These are phyloP conservation scores for Brotula barbata DNA, from an alignment of 2,797 vertebrate genomes.

Conservation along the genomic window DNA sequence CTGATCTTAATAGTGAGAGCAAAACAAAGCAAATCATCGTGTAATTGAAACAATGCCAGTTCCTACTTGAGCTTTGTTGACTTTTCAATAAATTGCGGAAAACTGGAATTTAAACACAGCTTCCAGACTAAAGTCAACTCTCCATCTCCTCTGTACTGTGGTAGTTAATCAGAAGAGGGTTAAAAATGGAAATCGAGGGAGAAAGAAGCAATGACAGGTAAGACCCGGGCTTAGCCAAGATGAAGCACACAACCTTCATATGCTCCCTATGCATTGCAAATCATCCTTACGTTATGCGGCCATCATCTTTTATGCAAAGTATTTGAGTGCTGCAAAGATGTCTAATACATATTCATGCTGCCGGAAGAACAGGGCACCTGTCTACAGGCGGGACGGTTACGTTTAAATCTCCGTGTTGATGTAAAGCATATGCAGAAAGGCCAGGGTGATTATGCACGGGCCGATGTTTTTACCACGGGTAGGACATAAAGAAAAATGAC, in stretches of 20 bases:
- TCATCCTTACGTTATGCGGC: conserved; percentile 56
- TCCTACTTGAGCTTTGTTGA: no score
- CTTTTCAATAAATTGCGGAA: no score
- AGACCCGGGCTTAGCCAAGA: conserved; percentile 3
- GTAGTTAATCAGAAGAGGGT: background rate
- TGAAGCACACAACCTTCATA: conserved; percentile 54
- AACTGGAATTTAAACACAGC: conserved; percentile 5
- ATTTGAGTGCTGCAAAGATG: conserved; percentile 59
- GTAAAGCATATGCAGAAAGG: conserved; percentile 56
- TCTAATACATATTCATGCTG: conserved; percentile 70
- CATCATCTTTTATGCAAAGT: conserved; percentile 76
- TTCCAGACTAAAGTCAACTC: conserved; percentile 16
- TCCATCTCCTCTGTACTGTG: conserved; percentile 17
- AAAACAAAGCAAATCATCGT: no score
- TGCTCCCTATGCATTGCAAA: conserved; percentile 70
- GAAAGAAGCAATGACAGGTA: conserved; percentile 3
- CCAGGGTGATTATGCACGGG: conserved; percentile 51
- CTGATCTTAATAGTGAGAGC: no score
- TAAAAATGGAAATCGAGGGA: background rate
- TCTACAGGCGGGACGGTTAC: conserved; percentile 48
- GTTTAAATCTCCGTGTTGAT: conserved; percentile 61
- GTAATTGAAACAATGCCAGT: no score
- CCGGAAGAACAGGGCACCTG: conserved; percentile 62
- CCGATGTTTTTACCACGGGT: conserved; percentile 40
- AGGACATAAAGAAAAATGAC: conserved; percentile 30